phyloP scores from a whole-genome alignment of 2,113 vertebrate species.

The Conger conger region DNA sequence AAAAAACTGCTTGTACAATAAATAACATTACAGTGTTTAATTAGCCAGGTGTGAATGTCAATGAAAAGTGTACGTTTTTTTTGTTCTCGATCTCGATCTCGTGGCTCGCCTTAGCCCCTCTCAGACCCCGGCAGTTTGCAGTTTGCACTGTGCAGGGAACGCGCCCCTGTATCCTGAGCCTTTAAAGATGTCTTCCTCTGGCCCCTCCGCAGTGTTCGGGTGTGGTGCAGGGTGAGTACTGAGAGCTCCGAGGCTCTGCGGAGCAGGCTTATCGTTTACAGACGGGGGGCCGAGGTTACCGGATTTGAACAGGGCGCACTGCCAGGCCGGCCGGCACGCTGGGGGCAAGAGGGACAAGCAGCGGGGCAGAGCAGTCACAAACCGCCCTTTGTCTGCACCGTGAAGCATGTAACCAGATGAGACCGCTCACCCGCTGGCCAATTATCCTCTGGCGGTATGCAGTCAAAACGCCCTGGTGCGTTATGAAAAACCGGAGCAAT shows the following conservation, averaged over 20 bases:
- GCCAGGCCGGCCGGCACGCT: neutral
- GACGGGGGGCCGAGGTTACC: neutral
- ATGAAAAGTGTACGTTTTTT: neutral
- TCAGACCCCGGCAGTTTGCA: neutral
- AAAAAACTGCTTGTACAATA: neutral
- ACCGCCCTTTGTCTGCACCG: neutral
- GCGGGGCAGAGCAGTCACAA: neutral
- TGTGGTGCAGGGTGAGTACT: neutral
- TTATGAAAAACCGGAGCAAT: neutral
- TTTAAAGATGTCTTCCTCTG: neutral
- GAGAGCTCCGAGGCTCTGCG: neutral
- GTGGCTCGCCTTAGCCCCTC: neutral
- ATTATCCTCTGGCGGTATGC: neutral
- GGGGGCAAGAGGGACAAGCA: neutral
- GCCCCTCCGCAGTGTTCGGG: neutral
- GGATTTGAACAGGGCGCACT: neutral
- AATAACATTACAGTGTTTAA: neutral
- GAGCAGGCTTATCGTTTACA: neutral
- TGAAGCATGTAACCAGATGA: neutral
- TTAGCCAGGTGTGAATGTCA: neutral
- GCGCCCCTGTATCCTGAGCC: neutral
- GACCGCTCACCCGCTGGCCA: neutral
- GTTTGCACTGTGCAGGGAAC: neutral
- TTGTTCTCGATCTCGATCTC: neutral
- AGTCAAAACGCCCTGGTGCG: neutral